A percentile compares a stretch with the other conserved stretches of the same genome.
Evolutionary conservation across 2,888 invertebrate genomes (phyloP).

Genomic region (Fabriciana adippe): DNA sequence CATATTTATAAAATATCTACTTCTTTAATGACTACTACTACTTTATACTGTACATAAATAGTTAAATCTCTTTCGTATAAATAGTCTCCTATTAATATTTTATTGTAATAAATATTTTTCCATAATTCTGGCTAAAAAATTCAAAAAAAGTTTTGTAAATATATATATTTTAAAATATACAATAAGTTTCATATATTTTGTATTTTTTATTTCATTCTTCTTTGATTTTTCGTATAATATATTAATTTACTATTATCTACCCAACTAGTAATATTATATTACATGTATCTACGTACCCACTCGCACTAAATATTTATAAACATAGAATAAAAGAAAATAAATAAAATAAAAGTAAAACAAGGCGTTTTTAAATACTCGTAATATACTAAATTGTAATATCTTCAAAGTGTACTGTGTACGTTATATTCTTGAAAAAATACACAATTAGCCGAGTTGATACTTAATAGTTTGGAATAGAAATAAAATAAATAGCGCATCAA

Average conservation of each 20-base stretch:
- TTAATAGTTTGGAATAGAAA: no score
- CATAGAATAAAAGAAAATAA: no score
- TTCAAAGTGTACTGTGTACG: no score
- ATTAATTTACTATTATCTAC: not conserved
- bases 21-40: slow-evolving; percentile 12
- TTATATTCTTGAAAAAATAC: no score
- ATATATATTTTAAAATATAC: slow-evolving; percentile 44
- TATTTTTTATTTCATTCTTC: slow-evolving; percentile 29
- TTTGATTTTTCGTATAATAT: not conserved
- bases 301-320: no score
- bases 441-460: no score
- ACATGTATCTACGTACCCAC: no score
- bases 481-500: no score
- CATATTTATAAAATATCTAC: slow-evolving; percentile 15
- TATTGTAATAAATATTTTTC: slow-evolving; percentile 1
- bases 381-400: no score
- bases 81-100: slow-evolving; percentile 8
- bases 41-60: slow-evolving; percentile 22
- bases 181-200: slow-evolving; percentile 35
- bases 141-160: slow-evolving; percentile 40
- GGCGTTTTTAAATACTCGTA: no score
- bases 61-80: slow-evolving; percentile 19
- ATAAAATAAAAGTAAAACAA: no score
- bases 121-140: slow-evolving; percentile 15
- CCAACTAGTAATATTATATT: no score